Conservation (phyloP, 2,888 invertebrate species). For the Agrotis ipsilon region DNA sequence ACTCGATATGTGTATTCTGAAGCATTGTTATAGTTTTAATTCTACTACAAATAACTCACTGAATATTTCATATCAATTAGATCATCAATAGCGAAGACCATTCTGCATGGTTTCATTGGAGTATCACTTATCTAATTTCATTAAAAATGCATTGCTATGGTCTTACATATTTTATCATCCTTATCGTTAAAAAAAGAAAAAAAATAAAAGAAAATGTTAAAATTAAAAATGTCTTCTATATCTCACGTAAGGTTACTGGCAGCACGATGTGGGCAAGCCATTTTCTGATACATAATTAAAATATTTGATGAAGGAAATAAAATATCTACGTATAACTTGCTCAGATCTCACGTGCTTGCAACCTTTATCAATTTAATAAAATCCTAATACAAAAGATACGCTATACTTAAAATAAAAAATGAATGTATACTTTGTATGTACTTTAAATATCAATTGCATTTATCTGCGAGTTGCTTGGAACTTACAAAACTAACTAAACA, state of each 20-base stretch:
- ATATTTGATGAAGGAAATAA: conserved; percentile 25
- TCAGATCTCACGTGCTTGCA: conserved; percentile 38
- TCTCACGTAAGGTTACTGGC: conserved; percentile 44
- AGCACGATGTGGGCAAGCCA: conserved; percentile 47
- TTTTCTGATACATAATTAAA: conserved; percentile 25
- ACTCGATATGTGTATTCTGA: conserved; percentile 67
- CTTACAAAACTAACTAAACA: conserved; percentile 51
- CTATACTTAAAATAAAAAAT: conserved; percentile 57
- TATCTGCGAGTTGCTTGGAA: conserved; percentile 51
- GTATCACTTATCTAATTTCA: conserved; percentile 37
- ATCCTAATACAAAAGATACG: conserved; percentile 52
- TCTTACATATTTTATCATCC: conserved; percentile 44
- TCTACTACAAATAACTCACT: conserved; percentile 58
- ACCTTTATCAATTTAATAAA: conserved; percentile 42
- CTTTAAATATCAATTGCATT: conserved; percentile 66
- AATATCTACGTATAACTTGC: conserved; percentile 39
- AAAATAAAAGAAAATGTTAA: conserved; percentile 43
- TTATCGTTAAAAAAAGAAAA: conserved; percentile 51
- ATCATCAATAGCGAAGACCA: conserved; percentile 30
- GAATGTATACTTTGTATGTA: conserved; percentile 62
- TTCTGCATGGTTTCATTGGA: conserved; percentile 40
- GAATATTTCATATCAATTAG: conserved; percentile 50
- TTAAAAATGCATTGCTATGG: conserved; percentile 39
- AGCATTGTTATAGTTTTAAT: conserved; percentile 50
- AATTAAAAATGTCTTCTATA: conserved; percentile 59